Base-by-base conservation (phyloP, 2,888 invertebrate genomes). In the Drymonia ruficornis region DNA sequence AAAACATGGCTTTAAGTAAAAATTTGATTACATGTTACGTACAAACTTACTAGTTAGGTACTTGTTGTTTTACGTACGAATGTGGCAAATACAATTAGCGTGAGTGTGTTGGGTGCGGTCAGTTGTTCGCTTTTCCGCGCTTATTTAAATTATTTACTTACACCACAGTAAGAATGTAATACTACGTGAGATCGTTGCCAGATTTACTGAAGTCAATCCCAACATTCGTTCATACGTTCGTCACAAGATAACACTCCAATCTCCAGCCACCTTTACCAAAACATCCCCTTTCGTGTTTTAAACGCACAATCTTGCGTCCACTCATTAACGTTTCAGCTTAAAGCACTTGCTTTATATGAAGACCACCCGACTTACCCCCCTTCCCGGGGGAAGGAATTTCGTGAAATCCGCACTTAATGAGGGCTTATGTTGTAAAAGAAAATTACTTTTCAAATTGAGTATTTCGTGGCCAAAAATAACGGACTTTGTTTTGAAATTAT, bases 251-350 rank as follows among this genome's bases (percentile, higher is more conserved):
- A 36, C 45, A 12, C n/a, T 28, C 13, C 6, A 45, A 45, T 45
- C n/a, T 45, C n/a, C 45, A n/a, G 29, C 13, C 9, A 15, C 28
- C 45, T 18, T 45, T 45, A 45, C 3, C 2, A 28, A 23, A 45
- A 45, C 28, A 45, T 45, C 28, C 15, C 45, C 45, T 45, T 45
- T 45, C 7, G 43, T 40, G 13, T 45, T 28, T 23, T 12, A 28
- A 45, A 28, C 12, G n/a, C 45, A 45, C 28, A 28, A 15, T 28
- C 28, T 13, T 45, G 45, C n/a, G 45, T 45, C 28, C 28, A 45
- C 45, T 45, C 45, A 45, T 45, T 45, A 45, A 23, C n/a, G 45
- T 28, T 28, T 19, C 19, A 19, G 13, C 23, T 12, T 16, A 19
- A n/a, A 16, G 13, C 28, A 19, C 45, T 28, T 28, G 6, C 45